Percentiles rank a stretch among this genome's conserved stretches.
These are phyloP conservation scores for Tachysurus vachellii DNA, from an alignment of 2,113 vertebrate genomes.

Conservation along the genomic window DNA sequence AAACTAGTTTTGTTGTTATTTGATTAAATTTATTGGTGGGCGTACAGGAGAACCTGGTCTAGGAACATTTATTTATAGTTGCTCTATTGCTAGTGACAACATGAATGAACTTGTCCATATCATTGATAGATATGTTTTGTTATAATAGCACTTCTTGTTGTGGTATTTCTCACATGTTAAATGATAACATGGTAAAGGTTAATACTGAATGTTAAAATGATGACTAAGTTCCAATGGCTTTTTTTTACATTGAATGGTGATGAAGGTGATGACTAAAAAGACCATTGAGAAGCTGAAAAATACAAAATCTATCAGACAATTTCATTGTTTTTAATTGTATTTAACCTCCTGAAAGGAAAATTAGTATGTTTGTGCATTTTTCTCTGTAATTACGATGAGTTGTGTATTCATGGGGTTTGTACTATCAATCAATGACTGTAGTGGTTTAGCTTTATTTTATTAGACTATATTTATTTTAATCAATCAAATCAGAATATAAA, in stretches of 20 bases:
- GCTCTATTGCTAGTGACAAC: not conserved
- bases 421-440: not conserved
- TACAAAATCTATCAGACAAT: not conserved
- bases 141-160: not conserved
- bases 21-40: not conserved
- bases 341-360: not conserved
- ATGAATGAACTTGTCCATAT: not conserved
- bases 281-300: not conserved
- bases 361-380: not conserved
- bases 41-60: not conserved
- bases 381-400: not conserved
- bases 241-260: not conserved
- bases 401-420: not conserved
- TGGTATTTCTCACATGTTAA: too few species aligned
- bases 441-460: slow-evolving; percentile 2
- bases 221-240: not conserved
- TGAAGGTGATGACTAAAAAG: not conserved
- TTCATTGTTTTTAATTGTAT: not conserved
- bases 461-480: not conserved
- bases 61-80: not conserved
- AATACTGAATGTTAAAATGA: not conserved
- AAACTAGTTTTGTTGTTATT: not conserved
- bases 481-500: not conserved
- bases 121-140: not conserved
- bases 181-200: not conserved